Evolutionary conservation across 2,113 vertebrate species (phyloP).

Genomic region (Platanista minor): DNA sequence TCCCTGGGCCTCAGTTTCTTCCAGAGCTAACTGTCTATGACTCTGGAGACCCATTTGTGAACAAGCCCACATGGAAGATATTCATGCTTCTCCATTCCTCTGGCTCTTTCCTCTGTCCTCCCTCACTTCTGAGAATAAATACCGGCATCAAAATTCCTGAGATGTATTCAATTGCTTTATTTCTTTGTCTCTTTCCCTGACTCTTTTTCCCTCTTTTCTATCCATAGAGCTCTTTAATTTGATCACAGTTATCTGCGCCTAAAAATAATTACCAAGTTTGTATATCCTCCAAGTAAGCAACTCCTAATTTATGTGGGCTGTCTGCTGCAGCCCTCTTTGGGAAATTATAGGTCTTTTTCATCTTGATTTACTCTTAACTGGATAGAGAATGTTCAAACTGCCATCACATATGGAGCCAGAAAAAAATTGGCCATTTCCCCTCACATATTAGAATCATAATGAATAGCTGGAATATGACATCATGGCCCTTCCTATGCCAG

Average conservation of each 20-base stretch:
- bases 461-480: constrained; percentile 66
- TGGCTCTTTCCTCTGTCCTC: not conserved
- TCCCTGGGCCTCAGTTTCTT: not conserved
- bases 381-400: constrained; percentile 27
- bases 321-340: not conserved
- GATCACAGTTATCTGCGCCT: constrained; percentile 15
- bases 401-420: constrained; percentile 11
- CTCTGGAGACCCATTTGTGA: not conserved
- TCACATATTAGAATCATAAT: constrained; percentile 57
- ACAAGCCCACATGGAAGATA: fast-evolving
- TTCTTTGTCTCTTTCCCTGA: not conserved
- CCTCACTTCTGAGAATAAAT: not conserved
- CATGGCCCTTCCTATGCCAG: constrained; percentile 54
- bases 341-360: constrained; percentile 42
- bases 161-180: not conserved
- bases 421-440: constrained; percentile 53
- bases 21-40: not conserved
- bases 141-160: not conserved
- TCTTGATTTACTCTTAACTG: constrained; percentile 43
- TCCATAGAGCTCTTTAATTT: not conserved
- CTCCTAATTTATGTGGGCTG: not conserved
- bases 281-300: not conserved
- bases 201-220: not conserved
- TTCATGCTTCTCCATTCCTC: fast-evolving
- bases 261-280: constrained; percentile 26